These are phyloP conservation scores for Drosophila dunni DNA, from an alignment of 1,140 invertebrate genomes.

Conservation along the genomic window DNA sequence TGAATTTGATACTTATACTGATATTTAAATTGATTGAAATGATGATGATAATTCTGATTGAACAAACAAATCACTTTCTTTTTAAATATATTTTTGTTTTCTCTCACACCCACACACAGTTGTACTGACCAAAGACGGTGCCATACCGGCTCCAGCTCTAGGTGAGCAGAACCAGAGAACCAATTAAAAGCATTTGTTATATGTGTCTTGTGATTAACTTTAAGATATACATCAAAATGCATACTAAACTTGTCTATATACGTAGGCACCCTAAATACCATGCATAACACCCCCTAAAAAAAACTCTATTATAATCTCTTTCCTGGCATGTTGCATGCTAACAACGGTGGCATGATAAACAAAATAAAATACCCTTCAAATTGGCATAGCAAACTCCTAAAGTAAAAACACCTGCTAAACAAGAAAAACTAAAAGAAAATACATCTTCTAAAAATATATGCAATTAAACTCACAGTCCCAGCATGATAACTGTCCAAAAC, in stretches of 20 bases:
- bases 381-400: constrained; percentile 39
- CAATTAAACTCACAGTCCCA: constrained; percentile 15
- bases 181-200: constrained; percentile 48
- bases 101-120: constrained; percentile 85
- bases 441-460: neutral
- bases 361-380: constrained; percentile 2
- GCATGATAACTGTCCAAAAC: constrained; percentile 18
- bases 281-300: constrained; percentile 27
- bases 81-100: constrained; percentile 65
- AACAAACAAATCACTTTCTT: constrained; percentile 41
- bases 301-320: constrained; percentile 34
- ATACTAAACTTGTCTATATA: constrained; percentile 34
- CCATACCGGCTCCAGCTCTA: constrained; percentile 90
- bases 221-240: constrained; percentile 25
- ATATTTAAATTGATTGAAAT: constrained; percentile 45
- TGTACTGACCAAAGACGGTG: constrained; percentile 91
- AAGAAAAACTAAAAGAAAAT: neutral
- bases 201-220: constrained; percentile 47
- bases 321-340: constrained; percentile 77
- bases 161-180: constrained; percentile 84
- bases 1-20: constrained; percentile 31
- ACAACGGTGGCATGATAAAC: constrained; percentile 59
- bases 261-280: constrained; percentile 22
- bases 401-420: neutral
- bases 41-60: constrained; percentile 35